Percentiles rank a stretch among this genome's conserved stretches.
phyloP scores from a whole-genome alignment of 1,140 invertebrate genomes.

The Mizuhopecten yessoensis region DNA sequence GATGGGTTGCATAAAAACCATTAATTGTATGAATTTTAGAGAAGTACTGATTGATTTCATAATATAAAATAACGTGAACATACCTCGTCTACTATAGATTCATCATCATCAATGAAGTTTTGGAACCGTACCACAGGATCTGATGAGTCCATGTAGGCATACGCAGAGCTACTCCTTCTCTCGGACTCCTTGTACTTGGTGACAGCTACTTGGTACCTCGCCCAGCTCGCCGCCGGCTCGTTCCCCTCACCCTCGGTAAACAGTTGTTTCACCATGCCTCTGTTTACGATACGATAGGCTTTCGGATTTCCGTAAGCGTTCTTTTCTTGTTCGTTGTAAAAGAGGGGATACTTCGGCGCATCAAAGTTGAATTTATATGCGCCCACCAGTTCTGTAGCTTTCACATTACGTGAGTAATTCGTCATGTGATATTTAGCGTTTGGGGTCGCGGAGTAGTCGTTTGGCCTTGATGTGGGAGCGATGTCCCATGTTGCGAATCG shows the following conservation, averaged over 20 bases:
- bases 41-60: too few species aligned
- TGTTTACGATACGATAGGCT: constrained; percentile 58
- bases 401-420: constrained; percentile 54
- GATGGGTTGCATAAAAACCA: too few species aligned
- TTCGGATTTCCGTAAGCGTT: constrained; percentile 45
- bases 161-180: constrained; percentile 72
- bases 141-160: constrained; percentile 68
- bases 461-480: background rate
- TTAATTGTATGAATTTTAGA: too few species aligned
- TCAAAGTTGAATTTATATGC: constrained; percentile 70
- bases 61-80: too few species aligned
- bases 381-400: constrained; percentile 65
- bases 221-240: constrained; percentile 69
- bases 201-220: constrained; percentile 72
- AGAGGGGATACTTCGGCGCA: constrained; percentile 69
- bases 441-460: constrained; percentile 45
- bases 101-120: constrained; percentile 67
- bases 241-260: constrained; percentile 64
- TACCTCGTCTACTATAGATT: constrained; percentile 73
- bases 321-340: constrained; percentile 66
- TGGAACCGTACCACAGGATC: constrained; percentile 75
- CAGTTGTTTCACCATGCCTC: constrained; percentile 67
- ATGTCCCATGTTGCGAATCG: constrained; percentile 75
- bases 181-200: constrained; percentile 73
- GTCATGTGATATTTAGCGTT: constrained; percentile 49